Percentiles rank a stretch among this genome's conserved stretches.
These are phyloP conservation scores for Eupithecia subumbrata DNA, from an alignment of 2,888 invertebrate genomes.

Conservation along the genomic window DNA sequence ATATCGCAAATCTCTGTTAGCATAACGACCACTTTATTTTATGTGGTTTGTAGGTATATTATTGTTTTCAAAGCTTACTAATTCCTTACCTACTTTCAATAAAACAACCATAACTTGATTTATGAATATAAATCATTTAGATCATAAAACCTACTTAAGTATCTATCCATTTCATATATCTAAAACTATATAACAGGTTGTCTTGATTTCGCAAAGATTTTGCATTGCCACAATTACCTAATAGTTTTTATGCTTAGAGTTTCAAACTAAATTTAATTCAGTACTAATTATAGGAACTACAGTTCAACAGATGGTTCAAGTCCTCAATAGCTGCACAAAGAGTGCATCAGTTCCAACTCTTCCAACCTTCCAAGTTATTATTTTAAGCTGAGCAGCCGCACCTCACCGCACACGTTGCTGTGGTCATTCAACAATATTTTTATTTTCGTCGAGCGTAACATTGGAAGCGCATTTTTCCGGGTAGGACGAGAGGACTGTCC, in stretches of 20 bases:
- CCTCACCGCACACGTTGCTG: conserved; percentile 51
- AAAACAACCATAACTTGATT: not conserved
- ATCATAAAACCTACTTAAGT: not conserved
- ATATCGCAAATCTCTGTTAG: conserved; percentile 55
- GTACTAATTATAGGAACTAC: not conserved
- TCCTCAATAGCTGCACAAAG: conserved; percentile 28
- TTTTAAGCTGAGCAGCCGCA: conserved; percentile 35
- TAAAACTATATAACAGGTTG: not conserved
- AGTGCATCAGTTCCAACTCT: conserved; percentile 12
- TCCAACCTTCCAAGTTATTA: conserved; percentile 27
- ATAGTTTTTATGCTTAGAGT: not conserved
- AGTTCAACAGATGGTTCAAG: not conserved
- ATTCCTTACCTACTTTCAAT: not conserved
- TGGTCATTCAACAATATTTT: conserved; percentile 62
- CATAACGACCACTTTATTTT: conserved; percentile 49
- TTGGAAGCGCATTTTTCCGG: conserved; percentile 80
- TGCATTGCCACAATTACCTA: not conserved
- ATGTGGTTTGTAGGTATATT: conserved; percentile 1
- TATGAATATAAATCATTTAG: not conserved
- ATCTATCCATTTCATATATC: not conserved
- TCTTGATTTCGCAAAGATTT: not conserved
- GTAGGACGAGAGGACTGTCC: conserved; percentile 59
- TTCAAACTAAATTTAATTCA: not conserved
- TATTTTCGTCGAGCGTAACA: conserved; percentile 77
- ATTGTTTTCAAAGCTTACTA: not conserved